Percentiles rank a stretch among this genome's conserved stretches.
phyloP scores from a whole-genome alignment of 2,888 invertebrate species.

The Heliothis peltigera region DNA sequence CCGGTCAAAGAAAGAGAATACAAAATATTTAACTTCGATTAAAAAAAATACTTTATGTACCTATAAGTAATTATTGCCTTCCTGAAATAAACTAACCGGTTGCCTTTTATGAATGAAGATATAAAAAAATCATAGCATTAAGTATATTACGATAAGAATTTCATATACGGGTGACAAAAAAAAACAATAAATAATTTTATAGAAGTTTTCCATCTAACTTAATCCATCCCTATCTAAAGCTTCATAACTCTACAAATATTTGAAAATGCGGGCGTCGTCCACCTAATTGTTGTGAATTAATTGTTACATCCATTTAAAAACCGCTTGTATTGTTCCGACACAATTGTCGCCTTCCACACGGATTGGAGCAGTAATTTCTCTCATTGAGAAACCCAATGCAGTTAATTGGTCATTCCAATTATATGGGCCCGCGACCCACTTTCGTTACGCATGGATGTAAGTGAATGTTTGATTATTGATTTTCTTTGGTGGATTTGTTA shows the following conservation, averaged over 20 bases:
- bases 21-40: too few relatives aligned
- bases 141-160: too few relatives aligned
- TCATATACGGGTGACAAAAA: too few relatives aligned
- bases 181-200: background rate
- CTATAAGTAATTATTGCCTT: too few relatives aligned
- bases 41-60: too few relatives aligned
- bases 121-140: too few relatives aligned
- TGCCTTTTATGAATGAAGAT: too few relatives aligned
- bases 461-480: slow-evolving; percentile 17
- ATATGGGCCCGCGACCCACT: slow-evolving; percentile 67
- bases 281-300: slow-evolving; percentile 89
- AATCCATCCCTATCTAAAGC: slow-evolving; percentile 52
- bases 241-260: slow-evolving; percentile 69
- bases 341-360: slow-evolving; percentile 84
- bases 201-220: background rate
- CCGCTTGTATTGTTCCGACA: slow-evolving; percentile 82
- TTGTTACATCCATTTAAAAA: slow-evolving; percentile 90
- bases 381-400: slow-evolving; percentile 76
- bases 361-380: slow-evolving; percentile 83
- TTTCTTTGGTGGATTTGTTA: background rate
- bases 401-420: slow-evolving; percentile 79
- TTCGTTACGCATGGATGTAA: slow-evolving; percentile 28
- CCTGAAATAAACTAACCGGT: too few relatives aligned
- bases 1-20: too few relatives aligned
- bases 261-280: slow-evolving; percentile 88